Evolutionary conservation across 2,888 invertebrate genomes (phyloP), one percentile per base, ranked within the genome.

Genomic region (Spilarctia lutea): DNA sequence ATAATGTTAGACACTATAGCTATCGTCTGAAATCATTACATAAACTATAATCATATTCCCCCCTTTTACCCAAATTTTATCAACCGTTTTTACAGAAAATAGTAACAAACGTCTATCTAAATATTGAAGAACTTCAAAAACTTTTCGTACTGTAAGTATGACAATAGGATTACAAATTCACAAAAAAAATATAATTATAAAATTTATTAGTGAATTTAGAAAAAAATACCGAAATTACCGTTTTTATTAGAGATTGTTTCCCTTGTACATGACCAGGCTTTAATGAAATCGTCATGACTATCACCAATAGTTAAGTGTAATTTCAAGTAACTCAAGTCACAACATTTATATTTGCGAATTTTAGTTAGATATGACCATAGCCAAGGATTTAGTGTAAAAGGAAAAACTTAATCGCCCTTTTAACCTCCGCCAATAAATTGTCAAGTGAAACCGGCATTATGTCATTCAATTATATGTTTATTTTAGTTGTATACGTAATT

Each of bases 401-500:
- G 42, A 42, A 56, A 71, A 63, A 3, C 20, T n/a, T 65, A 63
- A 18, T 63, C 30, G 30, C 30, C 6, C 16, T 63, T 63, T 2
- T 63, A 30, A 33, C 33, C 30, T 45, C 24, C 52, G 33, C 24
- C 68, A 56, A 56, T 69, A 33, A 52, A 52, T n/a, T 52, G 52
- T 52, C 68, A 69, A 69, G 68, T 56, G 35, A 52, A 35, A 11
- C 48, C 13, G 30, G 33, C 35, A 56, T 69, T 24, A 35, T 69
- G 35, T 56, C 52, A 56, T 56, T 69, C 35, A 56, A 52, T 35
- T 63, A 35, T 24, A 35, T 52, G 7, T 56, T 3, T n/a, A 48
- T 69, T 63, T 71, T 65, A 77, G 75, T 77, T 83, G 67, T 74
- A 74, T 72, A 65, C 75, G 74, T 83, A 84, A 84, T 83, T 83